Conservation (phyloP, 2,113 vertebrate genomes). For the Oreochromis aureus region DNA sequence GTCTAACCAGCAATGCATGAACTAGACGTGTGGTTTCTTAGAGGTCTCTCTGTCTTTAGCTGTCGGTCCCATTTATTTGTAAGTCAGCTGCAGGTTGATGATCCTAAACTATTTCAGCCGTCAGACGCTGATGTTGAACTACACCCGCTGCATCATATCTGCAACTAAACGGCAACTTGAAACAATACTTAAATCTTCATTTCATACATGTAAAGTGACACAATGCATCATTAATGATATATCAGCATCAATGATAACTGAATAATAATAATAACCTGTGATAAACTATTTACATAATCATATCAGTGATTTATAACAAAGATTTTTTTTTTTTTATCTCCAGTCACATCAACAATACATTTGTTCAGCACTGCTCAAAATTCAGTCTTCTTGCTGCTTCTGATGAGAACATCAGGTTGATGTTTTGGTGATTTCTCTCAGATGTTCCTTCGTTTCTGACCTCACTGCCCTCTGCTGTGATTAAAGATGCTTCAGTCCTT, state of each 20-base stretch:
- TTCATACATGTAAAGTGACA: too few relatives aligned
- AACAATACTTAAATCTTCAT: background rate
- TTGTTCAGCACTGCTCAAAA: background rate
- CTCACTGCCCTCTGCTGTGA: background rate
- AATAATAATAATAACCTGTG: too few relatives aligned
- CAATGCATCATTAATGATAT: too few relatives aligned
- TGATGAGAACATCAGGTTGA: background rate
- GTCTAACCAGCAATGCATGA: background rate
- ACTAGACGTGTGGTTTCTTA: fast-evolving
- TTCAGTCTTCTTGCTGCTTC: background rate
- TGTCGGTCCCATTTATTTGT: background rate
- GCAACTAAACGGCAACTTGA: background rate
- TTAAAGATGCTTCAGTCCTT: background rate
- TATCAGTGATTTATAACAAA: too few relatives aligned
- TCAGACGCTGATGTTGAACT: background rate
- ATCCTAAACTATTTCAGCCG: background rate
- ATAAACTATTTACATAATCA: too few relatives aligned
- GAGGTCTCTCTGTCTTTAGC: background rate
- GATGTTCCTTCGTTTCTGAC: fast-evolving
- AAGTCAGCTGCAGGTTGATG: fast-evolving
- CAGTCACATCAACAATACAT: background rate
- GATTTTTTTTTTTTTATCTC: background rate
- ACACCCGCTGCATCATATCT: background rate
- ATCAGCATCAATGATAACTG: too few relatives aligned
- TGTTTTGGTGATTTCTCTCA: background rate